These are phyloP conservation scores for Oncorhynchus keta DNA, from an alignment of 2,113 vertebrate genomes.

Conservation along the genomic window DNA sequence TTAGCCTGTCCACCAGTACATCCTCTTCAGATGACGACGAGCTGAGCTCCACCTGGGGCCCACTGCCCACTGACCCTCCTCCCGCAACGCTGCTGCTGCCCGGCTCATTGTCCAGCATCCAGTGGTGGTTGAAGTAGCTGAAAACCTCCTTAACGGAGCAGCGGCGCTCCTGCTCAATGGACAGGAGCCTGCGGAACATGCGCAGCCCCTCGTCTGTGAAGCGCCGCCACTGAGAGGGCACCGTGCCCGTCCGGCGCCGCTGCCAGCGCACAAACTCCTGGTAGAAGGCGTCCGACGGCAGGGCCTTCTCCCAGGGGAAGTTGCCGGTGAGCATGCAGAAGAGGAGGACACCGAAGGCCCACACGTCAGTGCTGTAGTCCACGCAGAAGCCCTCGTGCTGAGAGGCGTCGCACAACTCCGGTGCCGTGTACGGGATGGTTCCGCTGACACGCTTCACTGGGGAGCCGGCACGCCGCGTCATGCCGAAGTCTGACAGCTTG, in stretches of 20 bases:
- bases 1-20: slow-evolving; percentile 70
- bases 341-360: slow-evolving; percentile 80
- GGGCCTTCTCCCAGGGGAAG: slow-evolving; percentile 82
- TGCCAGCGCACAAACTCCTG: slow-evolving; percentile 80
- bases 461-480: slow-evolving; percentile 76
- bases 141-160: slow-evolving; percentile 79
- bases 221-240: slow-evolving; percentile 79
- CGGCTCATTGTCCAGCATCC: slow-evolving; percentile 75
- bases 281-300: slow-evolving; percentile 74
- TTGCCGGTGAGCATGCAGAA: slow-evolving; percentile 84
- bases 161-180: slow-evolving; percentile 71
- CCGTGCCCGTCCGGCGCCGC: slow-evolving; percentile 51
- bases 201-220: slow-evolving; percentile 75
- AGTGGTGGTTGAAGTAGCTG: slow-evolving; percentile 70
- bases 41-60: slow-evolving; percentile 59
- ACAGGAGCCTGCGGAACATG: slow-evolving; percentile 77
- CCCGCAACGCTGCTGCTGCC: slow-evolving; percentile 19
- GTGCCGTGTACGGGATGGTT: slow-evolving; percentile 81
- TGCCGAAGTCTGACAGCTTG: slow-evolving; percentile 82
- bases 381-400: slow-evolving; percentile 76
- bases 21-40: slow-evolving; percentile 74
- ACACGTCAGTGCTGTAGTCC: slow-evolving; percentile 78
- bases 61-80: background rate
- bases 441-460: slow-evolving; percentile 79
- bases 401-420: slow-evolving; percentile 74